phyloP scores from a whole-genome alignment of 1,140 invertebrate genomes.

The Linepithema humile region DNA sequence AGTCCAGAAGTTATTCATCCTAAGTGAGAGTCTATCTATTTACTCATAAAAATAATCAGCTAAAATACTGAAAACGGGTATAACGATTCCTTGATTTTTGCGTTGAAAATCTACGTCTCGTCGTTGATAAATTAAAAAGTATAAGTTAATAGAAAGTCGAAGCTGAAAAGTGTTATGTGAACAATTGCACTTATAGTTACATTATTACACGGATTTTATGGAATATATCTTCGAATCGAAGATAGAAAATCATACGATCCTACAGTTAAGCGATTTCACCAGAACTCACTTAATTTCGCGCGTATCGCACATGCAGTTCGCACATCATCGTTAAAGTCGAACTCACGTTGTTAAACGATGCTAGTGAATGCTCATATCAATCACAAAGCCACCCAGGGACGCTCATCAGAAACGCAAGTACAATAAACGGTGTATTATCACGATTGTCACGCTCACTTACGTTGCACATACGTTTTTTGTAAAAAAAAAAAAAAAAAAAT shows the following conservation, averaged over 20 bases:
- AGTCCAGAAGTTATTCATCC: background rate
- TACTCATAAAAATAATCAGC: background rate
- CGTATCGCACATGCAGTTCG: background rate
- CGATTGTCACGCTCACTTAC: constrained; percentile 3
- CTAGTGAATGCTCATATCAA: background rate
- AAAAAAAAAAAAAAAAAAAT: background rate
- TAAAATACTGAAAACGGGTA: background rate
- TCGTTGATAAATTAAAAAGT: background rate
- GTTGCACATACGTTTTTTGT: constrained; percentile 3
- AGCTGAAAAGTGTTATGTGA: background rate
- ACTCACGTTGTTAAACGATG: background rate
- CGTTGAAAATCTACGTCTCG: background rate
- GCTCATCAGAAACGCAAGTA: constrained; percentile 26
- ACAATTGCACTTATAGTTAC: background rate
- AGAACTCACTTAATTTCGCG: background rate
- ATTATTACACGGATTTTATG: background rate
- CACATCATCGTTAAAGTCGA: background rate
- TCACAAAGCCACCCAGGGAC: background rate
- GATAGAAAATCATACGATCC: background rate
- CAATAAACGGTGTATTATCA: constrained; percentile 31
- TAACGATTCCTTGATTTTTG: background rate
- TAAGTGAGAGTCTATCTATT: background rate
- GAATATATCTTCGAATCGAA: background rate
- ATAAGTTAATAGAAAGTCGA: background rate
- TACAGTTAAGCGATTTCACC: too few relatives aligned